Base-by-base conservation (phyloP, 2,888 invertebrate genomes). In the Athripsodes cinereus region DNA sequence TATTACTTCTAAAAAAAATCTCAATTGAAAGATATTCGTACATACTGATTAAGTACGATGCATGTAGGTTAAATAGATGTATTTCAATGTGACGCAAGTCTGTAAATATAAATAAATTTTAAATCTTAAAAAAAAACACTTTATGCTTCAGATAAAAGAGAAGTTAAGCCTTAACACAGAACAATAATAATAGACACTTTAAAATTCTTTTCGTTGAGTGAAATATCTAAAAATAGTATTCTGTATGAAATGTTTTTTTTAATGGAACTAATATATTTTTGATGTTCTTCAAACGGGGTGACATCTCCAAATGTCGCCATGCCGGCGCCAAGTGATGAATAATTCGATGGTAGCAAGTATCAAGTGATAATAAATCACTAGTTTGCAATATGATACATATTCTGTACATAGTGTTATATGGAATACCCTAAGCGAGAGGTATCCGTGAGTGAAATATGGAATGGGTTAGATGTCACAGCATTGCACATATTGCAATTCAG, bases 181-280 rank as follows among this genome's bases (percentile, higher is more conserved):
- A n/a, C n/a, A n/a, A n/a, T n/a, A n/a, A n/a, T n/a, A n/a, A n/a
- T n/a, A n/a, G n/a, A n/a, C n/a, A n/a, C n/a, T n/a, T n/a, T n/a
- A n/a, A n/a, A n/a, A n/a, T n/a, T n/a, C n/a, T n/a, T n/a, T n/a
- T n/a, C n/a, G n/a, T n/a, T n/a, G 11, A 11, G 31, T 31, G 6
- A 31, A 31, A 6, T 8, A 31, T 8, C 6, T 31, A 31, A 49
- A 21, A 49, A 49, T 22, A 19, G n/a, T 10, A 21, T 16, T 49
- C 22, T 2, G 22, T 22, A 19, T 22, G 10, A 51, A 51, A 31
- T 18, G 16, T 22, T 2, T 16, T 16, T 18, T 31, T 51, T 51
- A n/a, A 22, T 51, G n/a, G 22, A 21, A 31, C 20, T 50, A 18
- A 51, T 51, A 51, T 31, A 16, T 40, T 40, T 40, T 40, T 40